These are phyloP conservation scores for Sinocyclocheilus rhinocerous DNA, from an alignment of 2,113 vertebrate genomes.

Conservation along the genomic window DNA sequence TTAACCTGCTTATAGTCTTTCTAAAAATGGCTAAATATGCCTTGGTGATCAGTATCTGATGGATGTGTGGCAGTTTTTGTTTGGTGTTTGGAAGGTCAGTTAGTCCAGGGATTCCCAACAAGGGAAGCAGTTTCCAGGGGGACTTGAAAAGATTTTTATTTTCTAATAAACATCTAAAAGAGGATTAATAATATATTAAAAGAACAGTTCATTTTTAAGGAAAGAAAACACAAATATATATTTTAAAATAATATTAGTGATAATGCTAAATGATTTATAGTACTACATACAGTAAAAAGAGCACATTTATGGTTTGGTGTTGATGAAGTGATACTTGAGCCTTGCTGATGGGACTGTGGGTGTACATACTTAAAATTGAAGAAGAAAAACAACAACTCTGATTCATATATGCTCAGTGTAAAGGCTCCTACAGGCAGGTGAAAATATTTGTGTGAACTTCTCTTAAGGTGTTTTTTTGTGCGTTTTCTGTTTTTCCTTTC, in stretches of 20 bases:
- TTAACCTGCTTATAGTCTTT: background rate
- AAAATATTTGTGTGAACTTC: background rate
- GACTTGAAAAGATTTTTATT: background rate
- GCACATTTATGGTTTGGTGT: background rate
- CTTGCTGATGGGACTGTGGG: background rate
- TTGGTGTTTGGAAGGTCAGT: background rate
- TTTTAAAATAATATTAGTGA: background rate
- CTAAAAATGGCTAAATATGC: background rate
- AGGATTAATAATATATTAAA: too few species aligned
- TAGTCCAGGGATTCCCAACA: background rate
- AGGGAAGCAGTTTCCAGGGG: background rate
- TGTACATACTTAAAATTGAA: background rate
- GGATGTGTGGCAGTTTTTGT: background rate
- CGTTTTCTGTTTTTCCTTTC: conserved; percentile 16
- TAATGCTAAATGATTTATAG: background rate
- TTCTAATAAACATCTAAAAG: background rate
- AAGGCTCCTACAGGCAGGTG: background rate
- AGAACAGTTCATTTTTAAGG: background rate
- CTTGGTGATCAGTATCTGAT: background rate
- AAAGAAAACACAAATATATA: background rate
- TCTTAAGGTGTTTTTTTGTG: background rate
- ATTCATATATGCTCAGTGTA: background rate
- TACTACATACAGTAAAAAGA: background rate
- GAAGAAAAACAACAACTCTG: background rate
- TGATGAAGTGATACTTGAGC: background rate